Base-by-base conservation (phyloP, 2,797 vertebrate genomes). In the Astyanax mexicanus region DNA sequence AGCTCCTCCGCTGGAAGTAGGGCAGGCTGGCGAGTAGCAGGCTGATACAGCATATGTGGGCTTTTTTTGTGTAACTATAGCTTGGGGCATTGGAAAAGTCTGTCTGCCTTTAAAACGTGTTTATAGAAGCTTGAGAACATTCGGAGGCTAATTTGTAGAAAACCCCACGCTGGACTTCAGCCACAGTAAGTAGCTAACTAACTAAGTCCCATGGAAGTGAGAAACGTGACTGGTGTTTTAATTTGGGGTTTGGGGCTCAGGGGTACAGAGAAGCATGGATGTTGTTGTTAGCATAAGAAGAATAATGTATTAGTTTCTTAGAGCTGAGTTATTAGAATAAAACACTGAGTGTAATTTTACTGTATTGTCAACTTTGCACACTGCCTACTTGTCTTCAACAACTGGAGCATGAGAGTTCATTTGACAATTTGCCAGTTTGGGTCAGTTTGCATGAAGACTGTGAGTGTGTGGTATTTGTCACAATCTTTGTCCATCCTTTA, bases 351-450 rank as follows among this genome's bases (percentile, higher is more conserved):
- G 45, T 49, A 17, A 19, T n/a, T 47, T 23, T 1, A 21, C 45
- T 49, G 51, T 27, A 13, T 44, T 12, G 25, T 29, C 8, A 13
- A 10, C 23, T 47, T 44, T 37, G 3, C 25, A 19, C 69, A 77
- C 80, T 83, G 32, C 6, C n/a, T 61, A 17, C 61, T 82, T 86
- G 61, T 77, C 77, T 74, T 62, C 77, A 74, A n/a, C 78, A 85
- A 83, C 11, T 86, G 55, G 80, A 80, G 71, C 77, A 84, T 84
- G 81, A 84, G 74, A 79, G 85, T 81, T 68, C 57, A 27, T 77
- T 21, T 73, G 74, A 69, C 77, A 66, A 71, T 70, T 6, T 60
- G 67, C 62, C 65, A 54, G 79, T 40, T 49, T 79, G 76, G 71
- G 66, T 23, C 60, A 52, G 17, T 35, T 32, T 37, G 7, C 12